phyloP scores from a whole-genome alignment of 2,113 vertebrate genomes.

The Pseudorhombus dupliciocellatus region DNA sequence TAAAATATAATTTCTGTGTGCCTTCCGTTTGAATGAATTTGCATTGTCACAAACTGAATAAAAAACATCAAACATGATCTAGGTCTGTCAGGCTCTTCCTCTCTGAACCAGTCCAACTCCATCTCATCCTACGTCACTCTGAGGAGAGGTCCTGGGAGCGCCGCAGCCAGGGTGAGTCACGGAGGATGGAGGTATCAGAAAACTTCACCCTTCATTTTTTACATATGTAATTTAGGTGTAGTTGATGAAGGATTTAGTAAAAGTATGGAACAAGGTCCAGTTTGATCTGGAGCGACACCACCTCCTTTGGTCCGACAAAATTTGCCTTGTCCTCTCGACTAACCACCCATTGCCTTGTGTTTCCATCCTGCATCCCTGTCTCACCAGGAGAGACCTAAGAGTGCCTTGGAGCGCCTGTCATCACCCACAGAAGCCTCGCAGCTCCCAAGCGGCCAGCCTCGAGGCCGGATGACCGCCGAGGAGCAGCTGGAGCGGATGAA shows the following conservation, averaged over 20 bases:
- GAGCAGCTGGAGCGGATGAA: constrained; percentile 98
- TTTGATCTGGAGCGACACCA: no score
- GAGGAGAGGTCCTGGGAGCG: constrained; percentile 78
- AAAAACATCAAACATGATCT: neutral
- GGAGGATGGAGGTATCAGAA: no score
- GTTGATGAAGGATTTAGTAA: no score
- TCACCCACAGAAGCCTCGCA: constrained; percentile 84
- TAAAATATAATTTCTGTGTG: no score
- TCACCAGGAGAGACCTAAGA: constrained; percentile 91
- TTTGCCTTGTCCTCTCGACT: neutral
- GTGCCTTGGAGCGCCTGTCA: constrained; percentile 95
- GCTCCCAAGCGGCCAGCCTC: constrained; percentile 18
- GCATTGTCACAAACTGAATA: neutral
- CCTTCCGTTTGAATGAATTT: neutral
- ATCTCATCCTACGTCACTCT: constrained; percentile 89
- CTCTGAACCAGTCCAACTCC: constrained; percentile 85
- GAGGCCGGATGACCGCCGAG: constrained; percentile 92
- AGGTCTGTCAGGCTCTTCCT: constrained; percentile 85
- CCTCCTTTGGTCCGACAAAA: no score
- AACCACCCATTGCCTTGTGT: neutral
- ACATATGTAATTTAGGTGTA: no score
- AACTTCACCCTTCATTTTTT: no score
- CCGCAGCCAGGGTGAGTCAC: constrained; percentile 83
- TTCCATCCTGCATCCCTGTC: neutral
- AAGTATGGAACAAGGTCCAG: no score